phyloP scores from a whole-genome alignment of 1,140 invertebrate species.

The Zaprionus capensis region DNA sequence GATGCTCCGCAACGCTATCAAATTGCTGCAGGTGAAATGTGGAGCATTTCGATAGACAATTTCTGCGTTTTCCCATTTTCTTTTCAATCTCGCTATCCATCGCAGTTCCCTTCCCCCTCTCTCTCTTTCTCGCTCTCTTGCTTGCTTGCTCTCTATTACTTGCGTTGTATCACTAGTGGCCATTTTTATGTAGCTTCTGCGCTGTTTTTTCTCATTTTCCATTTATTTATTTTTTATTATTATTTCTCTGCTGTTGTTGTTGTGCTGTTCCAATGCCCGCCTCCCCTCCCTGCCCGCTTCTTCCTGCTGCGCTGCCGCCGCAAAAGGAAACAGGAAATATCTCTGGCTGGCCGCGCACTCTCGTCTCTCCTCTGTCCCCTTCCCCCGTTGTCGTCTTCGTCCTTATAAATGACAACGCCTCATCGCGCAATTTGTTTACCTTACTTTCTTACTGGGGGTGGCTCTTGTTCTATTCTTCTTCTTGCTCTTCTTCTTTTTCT shows the following conservation, averaged over 20 bases:
- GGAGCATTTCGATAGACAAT: conserved; percentile 72
- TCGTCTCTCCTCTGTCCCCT: not conserved
- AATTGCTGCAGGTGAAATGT: conserved; percentile 75
- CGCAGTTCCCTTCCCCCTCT: not conserved
- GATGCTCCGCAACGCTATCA: conserved; percentile 56
- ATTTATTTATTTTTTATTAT: conserved; percentile 83
- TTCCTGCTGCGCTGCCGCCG: conserved; percentile 9
- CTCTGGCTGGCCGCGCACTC: conserved; percentile 52
- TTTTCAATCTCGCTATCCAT: conserved; percentile 7
- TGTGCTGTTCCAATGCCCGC: not conserved
- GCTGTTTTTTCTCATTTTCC: conserved; percentile 71
- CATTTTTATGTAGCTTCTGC: conserved; percentile 65
- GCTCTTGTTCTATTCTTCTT: conserved; percentile 4
- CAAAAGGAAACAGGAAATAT: conserved; percentile 72
- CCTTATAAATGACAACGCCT: conserved; percentile 82
- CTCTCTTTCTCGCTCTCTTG: not conserved
- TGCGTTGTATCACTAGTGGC: conserved; percentile 35
- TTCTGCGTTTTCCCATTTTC: conserved; percentile 53
- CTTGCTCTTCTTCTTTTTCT: conserved; percentile 11
- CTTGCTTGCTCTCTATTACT: not conserved
- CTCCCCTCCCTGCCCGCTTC: not conserved
- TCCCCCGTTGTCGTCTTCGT: conserved; percentile 4
- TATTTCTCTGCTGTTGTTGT: conserved; percentile 43
- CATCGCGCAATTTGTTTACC: conserved; percentile 84
- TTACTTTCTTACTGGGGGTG: conserved; percentile 50